Percentiles rank a stretch among this genome's conserved stretches.
phyloP scores from a whole-genome alignment of 2,888 invertebrate genomes.

The Drosophila robusta region DNA sequence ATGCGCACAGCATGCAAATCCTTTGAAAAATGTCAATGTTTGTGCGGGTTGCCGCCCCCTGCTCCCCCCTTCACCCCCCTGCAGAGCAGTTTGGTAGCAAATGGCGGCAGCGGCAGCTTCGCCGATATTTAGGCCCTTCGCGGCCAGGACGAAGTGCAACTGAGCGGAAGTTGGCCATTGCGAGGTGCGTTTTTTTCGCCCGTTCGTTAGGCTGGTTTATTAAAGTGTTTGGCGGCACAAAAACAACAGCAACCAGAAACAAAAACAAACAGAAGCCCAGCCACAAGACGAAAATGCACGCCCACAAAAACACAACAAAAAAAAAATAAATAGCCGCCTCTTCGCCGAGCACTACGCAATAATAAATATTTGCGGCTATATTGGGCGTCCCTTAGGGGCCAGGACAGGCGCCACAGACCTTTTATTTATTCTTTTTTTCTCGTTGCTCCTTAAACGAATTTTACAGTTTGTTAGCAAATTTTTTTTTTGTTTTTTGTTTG shows the following conservation, averaged over 20 bases:
- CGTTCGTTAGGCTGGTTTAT: slow-evolving; percentile 65
- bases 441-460: slow-evolving; percentile 58
- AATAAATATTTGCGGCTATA: slow-evolving; percentile 75
- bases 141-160: slow-evolving; percentile 48
- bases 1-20: slow-evolving; percentile 65
- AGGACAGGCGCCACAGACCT: slow-evolving; percentile 10
- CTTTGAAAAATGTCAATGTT: slow-evolving; percentile 76
- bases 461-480: slow-evolving; percentile 59
- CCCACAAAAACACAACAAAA: slow-evolving; percentile 20
- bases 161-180: slow-evolving; percentile 70
- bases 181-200: slow-evolving; percentile 33
- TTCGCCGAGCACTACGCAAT: slow-evolving; percentile 47
- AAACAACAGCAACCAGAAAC: slow-evolving; percentile 48
- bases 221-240: slow-evolving; percentile 57
- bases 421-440: slow-evolving; percentile 18
- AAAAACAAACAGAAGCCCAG: slow-evolving; percentile 53
- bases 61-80: neutral
- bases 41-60: slow-evolving; percentile 32
- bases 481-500: slow-evolving; percentile 12
- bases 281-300: slow-evolving; percentile 18
- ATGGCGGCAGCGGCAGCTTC: too few relatives aligned
- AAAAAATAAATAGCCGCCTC: slow-evolving; percentile 18
- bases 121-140: slow-evolving; percentile 18
- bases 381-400: slow-evolving; percentile 44
- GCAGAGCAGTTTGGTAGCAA: neutral